phyloP scores from a whole-genome alignment of 2,888 invertebrate species.

The Diarsia dahlii region DNA sequence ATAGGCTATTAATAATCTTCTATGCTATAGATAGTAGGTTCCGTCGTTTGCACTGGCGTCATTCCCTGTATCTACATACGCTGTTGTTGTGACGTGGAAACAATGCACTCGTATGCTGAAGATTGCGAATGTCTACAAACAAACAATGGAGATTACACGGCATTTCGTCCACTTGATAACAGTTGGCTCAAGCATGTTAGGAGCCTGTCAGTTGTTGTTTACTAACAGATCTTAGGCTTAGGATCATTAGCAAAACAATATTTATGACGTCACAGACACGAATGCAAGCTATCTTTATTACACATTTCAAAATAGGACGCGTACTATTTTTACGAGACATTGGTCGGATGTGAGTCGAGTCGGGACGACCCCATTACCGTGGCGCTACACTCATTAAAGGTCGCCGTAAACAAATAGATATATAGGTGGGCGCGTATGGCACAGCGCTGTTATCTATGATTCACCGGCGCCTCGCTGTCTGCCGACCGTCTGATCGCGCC shows the following conservation, averaged over 20 bases:
- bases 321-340: slow-evolving; percentile 78
- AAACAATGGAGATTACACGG: slow-evolving; percentile 45
- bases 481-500: slow-evolving; percentile 85
- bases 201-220: slow-evolving; percentile 34
- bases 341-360: slow-evolving; percentile 72
- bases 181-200: slow-evolving; percentile 6
- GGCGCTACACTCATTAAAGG: slow-evolving; percentile 85
- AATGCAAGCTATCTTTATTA: slow-evolving; percentile 43
- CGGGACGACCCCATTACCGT: slow-evolving; percentile 80
- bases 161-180: slow-evolving; percentile 40
- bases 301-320: slow-evolving; percentile 59
- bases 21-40: background rate
- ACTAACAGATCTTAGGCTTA: slow-evolving; percentile 13
- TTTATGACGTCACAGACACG: slow-evolving; percentile 20
- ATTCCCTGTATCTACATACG: slow-evolving; percentile 7
- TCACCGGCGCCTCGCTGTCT: slow-evolving; percentile 90
- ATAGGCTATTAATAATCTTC: slow-evolving; percentile 12
- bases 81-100: slow-evolving; percentile 34
- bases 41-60: slow-evolving; percentile 24
- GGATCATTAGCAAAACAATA: slow-evolving; percentile 15
- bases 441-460: slow-evolving; percentile 87
- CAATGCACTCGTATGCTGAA: slow-evolving; percentile 37
- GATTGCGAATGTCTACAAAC: slow-evolving; percentile 38
- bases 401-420: slow-evolving; percentile 87
- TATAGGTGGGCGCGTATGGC: slow-evolving; percentile 85